A percentile compares a stretch with the other conserved stretches of the same genome.
Conservation (phyloP, 2,113 vertebrate species). For the Taxidea taxus region DNA sequence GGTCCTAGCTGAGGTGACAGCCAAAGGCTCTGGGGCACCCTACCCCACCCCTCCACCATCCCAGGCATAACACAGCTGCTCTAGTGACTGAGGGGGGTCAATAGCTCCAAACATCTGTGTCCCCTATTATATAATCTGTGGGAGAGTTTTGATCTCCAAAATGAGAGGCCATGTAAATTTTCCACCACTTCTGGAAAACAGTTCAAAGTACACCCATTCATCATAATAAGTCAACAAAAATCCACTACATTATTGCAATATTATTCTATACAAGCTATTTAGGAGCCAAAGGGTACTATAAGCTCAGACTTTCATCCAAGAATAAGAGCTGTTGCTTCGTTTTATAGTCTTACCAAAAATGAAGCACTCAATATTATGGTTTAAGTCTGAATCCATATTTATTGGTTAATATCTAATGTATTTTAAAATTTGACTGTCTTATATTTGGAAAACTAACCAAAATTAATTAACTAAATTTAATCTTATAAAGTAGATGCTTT, state of each 20-base stretch:
- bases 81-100: background rate
- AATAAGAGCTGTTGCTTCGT: background rate
- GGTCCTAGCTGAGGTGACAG: background rate
- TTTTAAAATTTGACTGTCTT: conserved; percentile 7
- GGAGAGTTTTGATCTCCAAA: background rate
- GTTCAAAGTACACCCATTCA: background rate
- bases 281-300: background rate
- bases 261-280: background rate
- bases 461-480: background rate
- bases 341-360: background rate
- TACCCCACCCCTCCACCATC: too few relatives aligned
- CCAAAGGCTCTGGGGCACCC: background rate
- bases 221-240: background rate
- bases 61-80: background rate
- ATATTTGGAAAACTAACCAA: conserved; percentile 13
- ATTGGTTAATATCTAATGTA: background rate
- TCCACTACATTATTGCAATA: background rate
- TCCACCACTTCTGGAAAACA: background rate
- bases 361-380: background rate
- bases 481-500: background rate
- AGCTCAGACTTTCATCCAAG: background rate
- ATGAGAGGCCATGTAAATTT: background rate
- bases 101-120: background rate
- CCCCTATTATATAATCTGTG: background rate
- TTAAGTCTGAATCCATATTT: background rate